These are phyloP conservation scores for Patella caerulea DNA, from an alignment of 2,888 invertebrate genomes.

Conservation along the genomic window DNA sequence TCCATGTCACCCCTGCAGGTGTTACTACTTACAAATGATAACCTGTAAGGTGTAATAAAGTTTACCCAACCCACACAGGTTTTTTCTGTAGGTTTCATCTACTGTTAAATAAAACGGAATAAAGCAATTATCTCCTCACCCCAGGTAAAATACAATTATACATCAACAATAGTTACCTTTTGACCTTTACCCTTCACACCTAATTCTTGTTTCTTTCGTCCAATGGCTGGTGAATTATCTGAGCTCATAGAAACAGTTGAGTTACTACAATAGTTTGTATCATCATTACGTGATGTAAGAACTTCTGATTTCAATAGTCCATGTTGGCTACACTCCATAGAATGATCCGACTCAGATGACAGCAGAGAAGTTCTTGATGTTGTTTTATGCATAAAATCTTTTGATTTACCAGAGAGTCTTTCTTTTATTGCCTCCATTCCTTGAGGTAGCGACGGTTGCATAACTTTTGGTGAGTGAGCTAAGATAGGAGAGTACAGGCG, in stretches of 20 bases:
- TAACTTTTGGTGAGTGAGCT: conserved; percentile 12
- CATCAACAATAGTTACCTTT: conserved; percentile 11
- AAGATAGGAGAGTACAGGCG: conserved; percentile 32
- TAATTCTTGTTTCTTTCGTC: conserved; percentile 34
- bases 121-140: too few species aligned
- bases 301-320: conserved; percentile 34
- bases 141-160: not conserved
- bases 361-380: conserved; percentile 58
- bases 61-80: too few species aligned
- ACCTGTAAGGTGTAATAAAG: too few species aligned
- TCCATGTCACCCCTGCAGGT: too few species aligned
- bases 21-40: too few species aligned
- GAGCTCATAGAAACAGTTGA: conserved; percentile 61
- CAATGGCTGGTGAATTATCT: conserved; percentile 51
- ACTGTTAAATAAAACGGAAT: too few species aligned
- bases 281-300: conserved; percentile 45
- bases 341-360: conserved; percentile 61
- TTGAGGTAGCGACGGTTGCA: conserved; percentile 40
- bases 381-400: conserved; percentile 46
- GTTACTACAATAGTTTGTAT: conserved; percentile 52
- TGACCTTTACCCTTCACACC: conserved; percentile 15
- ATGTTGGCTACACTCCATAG: conserved; percentile 52
- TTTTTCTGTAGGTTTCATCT: too few species aligned
- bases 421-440: conserved; percentile 38
- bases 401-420: conserved; percentile 29